phyloP scores from a whole-genome alignment of 2,888 invertebrate genomes.

The Asteroscopus sphinx region DNA sequence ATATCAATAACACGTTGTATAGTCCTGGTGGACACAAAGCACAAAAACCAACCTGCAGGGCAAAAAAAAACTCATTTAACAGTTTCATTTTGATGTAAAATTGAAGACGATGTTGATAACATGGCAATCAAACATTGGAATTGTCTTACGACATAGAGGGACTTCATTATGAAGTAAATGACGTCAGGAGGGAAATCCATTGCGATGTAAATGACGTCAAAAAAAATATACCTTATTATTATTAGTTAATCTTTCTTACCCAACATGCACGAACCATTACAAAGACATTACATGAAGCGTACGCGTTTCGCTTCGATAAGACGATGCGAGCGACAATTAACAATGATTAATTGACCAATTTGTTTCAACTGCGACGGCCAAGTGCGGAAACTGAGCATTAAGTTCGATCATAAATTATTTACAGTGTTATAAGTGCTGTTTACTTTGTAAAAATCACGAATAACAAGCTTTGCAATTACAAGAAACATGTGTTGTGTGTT shows the following conservation, averaged over 20 bases:
- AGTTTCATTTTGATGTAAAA: no score
- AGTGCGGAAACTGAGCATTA: constrained; percentile 61
- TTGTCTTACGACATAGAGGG: no score
- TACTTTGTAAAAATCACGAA: constrained; percentile 22
- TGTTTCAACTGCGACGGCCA: constrained; percentile 63
- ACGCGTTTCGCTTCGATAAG: constrained; percentile 55
- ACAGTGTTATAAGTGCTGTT: constrained; percentile 38
- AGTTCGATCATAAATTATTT: constrained; percentile 54
- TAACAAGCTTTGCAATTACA: constrained; percentile 5
- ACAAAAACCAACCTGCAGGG: no score
- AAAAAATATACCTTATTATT: background rate
- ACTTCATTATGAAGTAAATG: no score
- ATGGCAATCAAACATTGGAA: no score
- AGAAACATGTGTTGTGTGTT: background rate
- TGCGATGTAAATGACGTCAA: background rate
- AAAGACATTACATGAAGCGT: constrained; percentile 55
- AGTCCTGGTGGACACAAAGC: no score
- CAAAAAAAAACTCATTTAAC: no score
- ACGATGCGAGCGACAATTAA: constrained; percentile 72
- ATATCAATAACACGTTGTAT: no score
- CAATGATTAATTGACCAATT: constrained; percentile 78
- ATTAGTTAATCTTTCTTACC: constrained; percentile 32
- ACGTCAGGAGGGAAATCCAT: no score
- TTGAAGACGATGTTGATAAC: no score
- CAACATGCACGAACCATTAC: constrained; percentile 54